Conservation (phyloP, 2,888 invertebrate species). For the Athalia rosae region DNA sequence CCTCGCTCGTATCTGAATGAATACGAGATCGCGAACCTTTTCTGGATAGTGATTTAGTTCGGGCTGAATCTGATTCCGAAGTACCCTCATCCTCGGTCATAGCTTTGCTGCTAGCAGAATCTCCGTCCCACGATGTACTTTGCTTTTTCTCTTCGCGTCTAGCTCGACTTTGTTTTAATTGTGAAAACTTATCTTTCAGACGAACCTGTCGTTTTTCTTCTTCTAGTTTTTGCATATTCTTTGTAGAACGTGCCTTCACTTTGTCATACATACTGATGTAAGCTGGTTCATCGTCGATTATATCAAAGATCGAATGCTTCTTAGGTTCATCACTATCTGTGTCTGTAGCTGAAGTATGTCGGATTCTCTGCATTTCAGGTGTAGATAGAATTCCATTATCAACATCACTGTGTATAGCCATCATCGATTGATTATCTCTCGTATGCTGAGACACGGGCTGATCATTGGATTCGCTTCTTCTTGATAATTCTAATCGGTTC, state of each 20-base stretch:
- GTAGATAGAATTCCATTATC: conserved; percentile 67
- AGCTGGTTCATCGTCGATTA: conserved; percentile 90
- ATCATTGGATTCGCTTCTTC: conserved; percentile 54
- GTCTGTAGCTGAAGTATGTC: conserved; percentile 70
- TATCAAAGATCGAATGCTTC: conserved; percentile 94
- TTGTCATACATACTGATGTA: conserved; percentile 99
- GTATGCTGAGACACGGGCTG: conserved; percentile 51
- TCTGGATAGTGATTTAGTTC: conserved; percentile 77
- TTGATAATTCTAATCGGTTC: conserved; percentile 62
- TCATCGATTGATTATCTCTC: conserved; percentile 55
- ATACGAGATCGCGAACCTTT: conserved; percentile 84
- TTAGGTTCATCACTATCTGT: conserved; percentile 89
- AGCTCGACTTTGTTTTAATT: conserved; percentile 90
- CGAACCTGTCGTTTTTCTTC: conserved; percentile 89
- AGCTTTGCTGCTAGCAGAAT: conserved; percentile 78
- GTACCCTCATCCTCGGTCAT: conserved; percentile 71
- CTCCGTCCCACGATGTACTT: conserved; percentile 91
- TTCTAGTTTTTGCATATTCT: conserved; percentile 94
- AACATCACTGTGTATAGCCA: conserved; percentile 66
- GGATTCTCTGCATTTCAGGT: conserved; percentile 66
- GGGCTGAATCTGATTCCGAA: conserved; percentile 73
- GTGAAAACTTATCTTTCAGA: conserved; percentile 89
- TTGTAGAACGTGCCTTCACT: conserved; percentile 94
- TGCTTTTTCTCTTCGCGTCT: conserved; percentile 93
- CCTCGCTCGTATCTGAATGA: conserved; percentile 86